Conservation (phyloP, 2,888 invertebrate genomes). For the Nowickia ferox region DNA sequence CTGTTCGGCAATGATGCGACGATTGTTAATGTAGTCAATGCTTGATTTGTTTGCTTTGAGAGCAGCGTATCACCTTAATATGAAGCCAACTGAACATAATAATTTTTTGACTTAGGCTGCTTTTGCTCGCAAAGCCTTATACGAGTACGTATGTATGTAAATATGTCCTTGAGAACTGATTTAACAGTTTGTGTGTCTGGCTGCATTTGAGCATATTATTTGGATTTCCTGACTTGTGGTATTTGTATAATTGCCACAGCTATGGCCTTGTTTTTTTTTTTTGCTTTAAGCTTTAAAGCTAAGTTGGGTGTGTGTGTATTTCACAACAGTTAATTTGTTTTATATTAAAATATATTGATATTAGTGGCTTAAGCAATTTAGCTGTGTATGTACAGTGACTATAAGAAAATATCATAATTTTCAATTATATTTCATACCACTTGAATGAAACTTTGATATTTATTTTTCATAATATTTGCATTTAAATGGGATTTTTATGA, state of each 20-base stretch:
- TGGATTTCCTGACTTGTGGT: background rate
- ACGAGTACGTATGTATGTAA: background rate
- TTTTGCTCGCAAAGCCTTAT: no score
- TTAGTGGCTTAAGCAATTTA: slow-evolving; percentile 27
- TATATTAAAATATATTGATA: slow-evolving; percentile 27
- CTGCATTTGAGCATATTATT: background rate
- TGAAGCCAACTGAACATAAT: accelerated
- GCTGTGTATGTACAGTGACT: background rate
- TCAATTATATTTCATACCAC: background rate
- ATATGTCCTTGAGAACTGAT: slow-evolving; percentile 21
- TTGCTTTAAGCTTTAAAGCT: background rate
- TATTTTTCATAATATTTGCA: slow-evolving; percentile 36
- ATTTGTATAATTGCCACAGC: background rate
- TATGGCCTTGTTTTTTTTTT: slow-evolving; percentile 14
- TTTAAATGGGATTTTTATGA: slow-evolving; percentile 35
- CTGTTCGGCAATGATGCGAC: no score
- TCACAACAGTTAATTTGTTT: slow-evolving; percentile 20
- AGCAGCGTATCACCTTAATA: no score
- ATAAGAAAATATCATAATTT: background rate
- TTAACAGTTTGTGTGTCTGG: slow-evolving; percentile 16
- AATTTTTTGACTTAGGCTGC: no score
- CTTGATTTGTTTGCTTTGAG: no score
- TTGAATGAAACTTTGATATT: background rate
- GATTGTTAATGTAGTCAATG: no score
- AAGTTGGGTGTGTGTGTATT: slow-evolving; percentile 9